Percentiles rank a stretch among this genome's conserved stretches.
Conservation (phyloP, 2,797 vertebrate species). For the Poeciliopsis gracilis region DNA sequence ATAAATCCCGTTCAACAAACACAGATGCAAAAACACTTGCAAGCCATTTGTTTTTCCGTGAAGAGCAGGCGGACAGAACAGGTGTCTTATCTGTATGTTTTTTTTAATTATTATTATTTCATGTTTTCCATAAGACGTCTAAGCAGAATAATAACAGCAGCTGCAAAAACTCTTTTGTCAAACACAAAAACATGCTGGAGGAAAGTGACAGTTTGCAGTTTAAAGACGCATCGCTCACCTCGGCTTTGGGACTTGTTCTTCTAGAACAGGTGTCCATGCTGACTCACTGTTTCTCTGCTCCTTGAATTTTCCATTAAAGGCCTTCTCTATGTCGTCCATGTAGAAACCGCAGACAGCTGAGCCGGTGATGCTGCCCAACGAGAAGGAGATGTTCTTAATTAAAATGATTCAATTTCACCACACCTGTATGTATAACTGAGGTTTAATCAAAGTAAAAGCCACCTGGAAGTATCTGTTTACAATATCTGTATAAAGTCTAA, state of each 20-base stretch:
- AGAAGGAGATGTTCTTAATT: background rate
- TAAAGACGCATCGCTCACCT: conserved; percentile 76
- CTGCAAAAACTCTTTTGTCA: conserved; percentile 34
- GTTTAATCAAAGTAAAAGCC: background rate
- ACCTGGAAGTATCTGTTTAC: background rate
- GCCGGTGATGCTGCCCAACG: conserved; percentile 88
- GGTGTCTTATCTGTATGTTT: conserved; percentile 42
- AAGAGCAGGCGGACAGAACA: conserved; percentile 41
- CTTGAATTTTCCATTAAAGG: conserved; percentile 91
- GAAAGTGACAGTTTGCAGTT: conserved; percentile 46
- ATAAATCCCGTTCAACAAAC: conserved; percentile 18
- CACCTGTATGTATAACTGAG: background rate
- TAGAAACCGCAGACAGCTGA: conserved; percentile 95
- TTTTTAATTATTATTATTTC: background rate
- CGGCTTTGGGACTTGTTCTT: conserved; percentile 91
- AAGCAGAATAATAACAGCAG: conserved; percentile 50
- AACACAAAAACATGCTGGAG: conserved; percentile 18
- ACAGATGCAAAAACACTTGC: conserved; percentile 50
- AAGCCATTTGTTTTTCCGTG: conserved; percentile 51
- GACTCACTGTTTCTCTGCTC: conserved; percentile 89
- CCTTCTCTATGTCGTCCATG: conserved; percentile 92
- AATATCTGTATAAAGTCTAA: background rate
- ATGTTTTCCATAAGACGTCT: conserved; percentile 19
- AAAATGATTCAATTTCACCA: background rate
- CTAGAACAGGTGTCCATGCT: conserved; percentile 89